Percentiles rank a stretch among this genome's conserved stretches.
phyloP scores from a whole-genome alignment of 2,797 vertebrate species.

The Pipistrellus pipistrellus region DNA sequence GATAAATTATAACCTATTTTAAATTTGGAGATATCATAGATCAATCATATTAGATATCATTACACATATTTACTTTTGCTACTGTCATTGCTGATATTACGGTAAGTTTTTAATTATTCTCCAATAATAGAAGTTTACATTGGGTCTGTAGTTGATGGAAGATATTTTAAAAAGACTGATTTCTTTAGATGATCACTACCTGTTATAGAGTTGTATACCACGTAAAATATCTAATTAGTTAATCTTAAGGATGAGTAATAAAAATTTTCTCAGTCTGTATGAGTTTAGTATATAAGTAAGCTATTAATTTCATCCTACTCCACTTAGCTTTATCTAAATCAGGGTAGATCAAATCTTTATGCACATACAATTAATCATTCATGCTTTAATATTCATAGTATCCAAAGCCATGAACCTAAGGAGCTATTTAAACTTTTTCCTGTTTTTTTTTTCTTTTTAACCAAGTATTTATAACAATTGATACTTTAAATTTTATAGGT shows the following conservation, averaged over 20 bases:
- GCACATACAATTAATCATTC: conserved; percentile 12
- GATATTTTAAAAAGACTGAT: conserved; percentile 15
- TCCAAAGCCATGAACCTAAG: not conserved
- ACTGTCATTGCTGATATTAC: conserved; percentile 46
- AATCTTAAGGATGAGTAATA: conserved; percentile 44
- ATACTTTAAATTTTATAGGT: conserved; percentile 22
- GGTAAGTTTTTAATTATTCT: conserved; percentile 69
- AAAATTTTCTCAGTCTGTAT: conserved; percentile 11
- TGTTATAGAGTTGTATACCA: conserved; percentile 27
- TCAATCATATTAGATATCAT: not conserved
- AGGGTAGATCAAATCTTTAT: conserved; percentile 48
- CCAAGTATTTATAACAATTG: conserved; percentile 37
- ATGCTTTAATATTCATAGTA: conserved; percentile 16
- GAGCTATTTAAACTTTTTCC: conserved; percentile 38
- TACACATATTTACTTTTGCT: conserved; percentile 64
- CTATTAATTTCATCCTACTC: conserved; percentile 56
- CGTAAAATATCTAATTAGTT: conserved; percentile 50
- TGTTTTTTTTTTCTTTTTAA: not conserved
- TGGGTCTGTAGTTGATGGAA: conserved; percentile 53
- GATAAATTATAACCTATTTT: conserved; percentile 62
- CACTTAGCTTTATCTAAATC: conserved; percentile 42
- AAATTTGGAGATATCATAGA: conserved; percentile 18
- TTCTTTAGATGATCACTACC: conserved; percentile 34
- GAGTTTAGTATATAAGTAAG: conserved; percentile 36
- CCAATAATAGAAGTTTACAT: conserved; percentile 29